A percentile compares a stretch with the other conserved stretches of the same genome.
Evolutionary conservation across 37 sponge, comb jelly and placozoan species (phyloP).

Genomic region (Ephydatia muelleri): DNA sequence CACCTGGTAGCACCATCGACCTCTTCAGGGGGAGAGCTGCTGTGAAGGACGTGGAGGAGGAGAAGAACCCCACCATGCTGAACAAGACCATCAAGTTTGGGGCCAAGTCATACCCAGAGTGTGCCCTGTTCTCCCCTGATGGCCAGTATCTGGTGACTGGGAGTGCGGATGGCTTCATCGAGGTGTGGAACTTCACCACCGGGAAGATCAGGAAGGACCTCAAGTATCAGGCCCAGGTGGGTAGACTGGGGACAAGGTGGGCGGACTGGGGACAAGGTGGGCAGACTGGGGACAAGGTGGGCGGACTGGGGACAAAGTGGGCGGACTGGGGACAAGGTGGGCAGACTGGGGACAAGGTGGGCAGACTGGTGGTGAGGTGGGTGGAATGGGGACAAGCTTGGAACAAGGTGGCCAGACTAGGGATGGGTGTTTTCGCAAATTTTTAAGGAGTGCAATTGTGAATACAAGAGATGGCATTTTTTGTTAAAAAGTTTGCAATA

Average conservation of each 20-base stretch:
- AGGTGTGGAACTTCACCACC: slow-evolving; percentile 99
- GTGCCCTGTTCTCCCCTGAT: slow-evolving; percentile 92
- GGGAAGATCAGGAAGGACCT: slow-evolving; percentile 98
- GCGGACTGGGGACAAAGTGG: no score
- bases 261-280: no score
- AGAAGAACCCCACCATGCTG: slow-evolving; percentile 92
- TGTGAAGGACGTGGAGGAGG: slow-evolving; percentile 89
- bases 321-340: no score
- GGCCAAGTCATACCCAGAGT: slow-evolving; percentile 88
- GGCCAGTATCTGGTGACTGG: slow-evolving; percentile 99
- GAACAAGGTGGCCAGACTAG: no score
- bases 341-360: no score
- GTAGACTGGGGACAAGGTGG: background rate
- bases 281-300: no score
- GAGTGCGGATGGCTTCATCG: slow-evolving; percentile 95
- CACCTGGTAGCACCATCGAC: slow-evolving; percentile 68
- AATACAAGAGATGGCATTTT: no score
- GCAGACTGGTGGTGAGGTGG: no score
- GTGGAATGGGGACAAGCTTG: no score
- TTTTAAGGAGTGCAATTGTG: no score
- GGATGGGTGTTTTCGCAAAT: no score
- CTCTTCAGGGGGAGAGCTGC: slow-evolving; percentile 85
- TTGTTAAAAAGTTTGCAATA: no score
- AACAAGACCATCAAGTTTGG: slow-evolving; percentile 94
- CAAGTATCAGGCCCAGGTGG: slow-evolving; percentile 95